Conservation (phyloP, 2,888 invertebrate species). For the Sipha maydis region DNA sequence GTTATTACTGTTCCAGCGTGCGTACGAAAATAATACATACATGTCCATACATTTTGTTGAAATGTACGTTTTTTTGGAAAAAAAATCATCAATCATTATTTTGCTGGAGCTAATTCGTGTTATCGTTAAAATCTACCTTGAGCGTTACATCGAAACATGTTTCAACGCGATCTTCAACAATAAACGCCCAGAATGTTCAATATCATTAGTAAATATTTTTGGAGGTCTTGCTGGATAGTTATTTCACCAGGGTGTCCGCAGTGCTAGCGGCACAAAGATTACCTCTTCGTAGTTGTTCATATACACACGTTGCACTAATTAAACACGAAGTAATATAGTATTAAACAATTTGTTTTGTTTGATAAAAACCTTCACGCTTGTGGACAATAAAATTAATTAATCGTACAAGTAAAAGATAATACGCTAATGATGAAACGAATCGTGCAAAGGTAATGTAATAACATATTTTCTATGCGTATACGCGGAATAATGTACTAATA, state of each 20-base stretch:
- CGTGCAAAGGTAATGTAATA: too few relatives aligned
- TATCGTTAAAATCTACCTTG: background rate
- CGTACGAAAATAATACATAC: background rate
- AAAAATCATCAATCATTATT: background rate
- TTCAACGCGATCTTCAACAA: background rate
- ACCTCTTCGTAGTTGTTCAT: background rate
- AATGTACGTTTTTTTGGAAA: background rate
- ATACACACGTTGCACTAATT: background rate
- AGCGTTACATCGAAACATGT: background rate
- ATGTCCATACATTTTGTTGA: background rate
- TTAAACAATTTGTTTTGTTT: background rate
- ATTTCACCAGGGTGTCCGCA: background rate
- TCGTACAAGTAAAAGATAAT: background rate
- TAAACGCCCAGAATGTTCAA: background rate
- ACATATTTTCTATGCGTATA: too few relatives aligned
- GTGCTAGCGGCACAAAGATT: background rate
- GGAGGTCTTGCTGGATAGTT: background rate
- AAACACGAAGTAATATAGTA: background rate
- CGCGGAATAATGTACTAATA: too few relatives aligned
- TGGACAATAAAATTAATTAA: background rate
- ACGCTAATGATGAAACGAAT: too few relatives aligned
- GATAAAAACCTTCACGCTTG: background rate
- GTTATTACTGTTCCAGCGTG: background rate
- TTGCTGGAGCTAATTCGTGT: background rate
- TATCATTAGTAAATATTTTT: background rate